phyloP scores from a whole-genome alignment of 2,888 invertebrate genomes.

The Tinea semifulvella region DNA sequence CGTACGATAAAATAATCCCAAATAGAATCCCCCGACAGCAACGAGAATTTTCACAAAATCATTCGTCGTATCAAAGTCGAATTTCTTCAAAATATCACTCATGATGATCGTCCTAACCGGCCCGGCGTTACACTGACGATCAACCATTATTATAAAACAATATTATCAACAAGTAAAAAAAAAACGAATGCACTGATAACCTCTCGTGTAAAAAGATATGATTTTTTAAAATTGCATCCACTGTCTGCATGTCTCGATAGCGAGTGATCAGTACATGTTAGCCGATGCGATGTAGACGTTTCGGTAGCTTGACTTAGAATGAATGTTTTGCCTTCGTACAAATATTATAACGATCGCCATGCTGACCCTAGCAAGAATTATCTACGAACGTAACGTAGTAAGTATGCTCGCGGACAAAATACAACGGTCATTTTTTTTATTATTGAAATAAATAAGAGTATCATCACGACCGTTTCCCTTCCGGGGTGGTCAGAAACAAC shows the following conservation, averaged over 20 bases:
- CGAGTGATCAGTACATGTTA: not conserved
- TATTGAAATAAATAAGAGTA: no score
- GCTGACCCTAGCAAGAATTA: slow-evolving; percentile 7
- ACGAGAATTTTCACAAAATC: slow-evolving; percentile 46
- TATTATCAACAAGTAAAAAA: no score
- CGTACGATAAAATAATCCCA: slow-evolving; percentile 51
- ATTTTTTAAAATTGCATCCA: slow-evolving; percentile 32
- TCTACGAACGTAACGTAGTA: not conserved
- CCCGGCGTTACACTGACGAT: slow-evolving; percentile 47
- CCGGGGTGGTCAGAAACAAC: no score
- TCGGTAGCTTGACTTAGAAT: not conserved
- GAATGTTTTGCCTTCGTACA: not conserved
- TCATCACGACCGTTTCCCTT: no score
- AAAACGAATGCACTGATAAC: slow-evolving; percentile 47
- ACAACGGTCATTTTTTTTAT: no score
- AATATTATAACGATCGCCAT: not conserved
- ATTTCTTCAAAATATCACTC: slow-evolving; percentile 55
- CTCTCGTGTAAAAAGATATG: slow-evolving; percentile 30
- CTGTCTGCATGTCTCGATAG: not conserved
- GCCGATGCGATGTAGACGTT: not conserved
- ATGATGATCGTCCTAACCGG: slow-evolving; percentile 54
- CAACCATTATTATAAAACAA: slow-evolving; percentile 38
- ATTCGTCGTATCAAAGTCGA: slow-evolving; percentile 43
- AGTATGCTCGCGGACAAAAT: no score
- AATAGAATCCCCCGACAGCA: slow-evolving; percentile 45